A percentile compares a stretch with the other conserved stretches of the same genome.
These are phyloP conservation scores for Aphrophora alni DNA, from an alignment of 2,888 invertebrate species.

Conservation along the genomic window DNA sequence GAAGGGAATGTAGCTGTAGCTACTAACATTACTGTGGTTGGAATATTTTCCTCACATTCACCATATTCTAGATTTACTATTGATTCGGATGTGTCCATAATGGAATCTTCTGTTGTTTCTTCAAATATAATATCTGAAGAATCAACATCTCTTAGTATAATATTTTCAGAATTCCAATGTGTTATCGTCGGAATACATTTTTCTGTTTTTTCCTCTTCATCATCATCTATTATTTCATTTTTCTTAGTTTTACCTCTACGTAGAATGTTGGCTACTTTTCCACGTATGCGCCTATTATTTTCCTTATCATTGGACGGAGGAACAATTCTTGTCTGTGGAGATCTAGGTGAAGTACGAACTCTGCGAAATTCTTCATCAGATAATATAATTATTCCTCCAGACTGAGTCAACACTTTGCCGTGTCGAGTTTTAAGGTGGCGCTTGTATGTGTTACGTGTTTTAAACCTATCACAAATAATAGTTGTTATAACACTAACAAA, in stretches of 20 bases:
- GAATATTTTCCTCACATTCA: neutral
- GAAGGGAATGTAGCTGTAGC: neutral
- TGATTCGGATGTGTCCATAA: neutral
- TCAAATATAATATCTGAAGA: neutral
- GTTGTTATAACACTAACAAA: neutral
- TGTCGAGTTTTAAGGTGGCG: slow-evolving; percentile 65
- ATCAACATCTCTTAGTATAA: neutral
- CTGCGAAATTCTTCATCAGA: slow-evolving; percentile 60
- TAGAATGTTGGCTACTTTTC: slow-evolving; percentile 21
- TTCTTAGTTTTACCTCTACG: slow-evolving; percentile 4
- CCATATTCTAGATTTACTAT: neutral
- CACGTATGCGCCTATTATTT: slow-evolving; percentile 28
- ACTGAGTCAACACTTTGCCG: slow-evolving; percentile 63
- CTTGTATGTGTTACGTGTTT: slow-evolving; percentile 67
- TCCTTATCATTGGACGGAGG: slow-evolving; percentile 30
- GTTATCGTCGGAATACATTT: neutral
- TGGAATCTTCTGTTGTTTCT: neutral
- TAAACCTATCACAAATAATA: slow-evolving; percentile 57
- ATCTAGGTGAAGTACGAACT: slow-evolving; percentile 55
- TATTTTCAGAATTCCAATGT: neutral
- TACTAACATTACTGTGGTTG: neutral
- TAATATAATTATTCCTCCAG: slow-evolving; percentile 59
- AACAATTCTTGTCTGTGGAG: slow-evolving; percentile 9
- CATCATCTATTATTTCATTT: neutral
- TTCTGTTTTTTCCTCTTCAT: neutral